Conservation (phyloP, 2,797 vertebrate genomes). For the Parambassis ranga region DNA sequence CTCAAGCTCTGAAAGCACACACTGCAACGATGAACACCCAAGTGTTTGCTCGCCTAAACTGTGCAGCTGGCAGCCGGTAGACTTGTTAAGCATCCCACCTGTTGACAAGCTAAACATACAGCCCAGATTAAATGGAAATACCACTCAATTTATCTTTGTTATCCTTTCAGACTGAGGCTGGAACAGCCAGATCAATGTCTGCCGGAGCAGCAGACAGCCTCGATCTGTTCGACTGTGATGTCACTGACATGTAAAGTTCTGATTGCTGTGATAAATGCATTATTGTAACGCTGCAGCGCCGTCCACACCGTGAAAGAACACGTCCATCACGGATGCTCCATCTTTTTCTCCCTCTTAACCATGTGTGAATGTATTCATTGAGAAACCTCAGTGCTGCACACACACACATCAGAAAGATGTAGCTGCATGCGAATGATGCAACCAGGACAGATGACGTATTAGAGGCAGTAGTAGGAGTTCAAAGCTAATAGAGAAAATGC, state of each 20-base stretch:
- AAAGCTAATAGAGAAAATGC: constrained; percentile 57
- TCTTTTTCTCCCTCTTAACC: no score
- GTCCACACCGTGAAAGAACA: constrained; percentile 35
- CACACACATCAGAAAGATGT: constrained; percentile 1
- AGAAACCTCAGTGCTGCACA: background rate
- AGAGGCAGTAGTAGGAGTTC: constrained; percentile 44
- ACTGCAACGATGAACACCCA: constrained; percentile 8
- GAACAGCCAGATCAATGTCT: constrained; percentile 56
- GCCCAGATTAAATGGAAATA: constrained; percentile 65
- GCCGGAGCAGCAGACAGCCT: constrained; percentile 29
- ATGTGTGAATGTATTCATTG: constrained; percentile 17
- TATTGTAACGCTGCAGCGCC: constrained; percentile 38
- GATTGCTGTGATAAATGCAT: constrained; percentile 60
- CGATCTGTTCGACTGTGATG: constrained; percentile 28
- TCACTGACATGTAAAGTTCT: constrained; percentile 44
- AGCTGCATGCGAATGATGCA: constrained; percentile 52
- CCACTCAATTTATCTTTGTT: constrained; percentile 65
- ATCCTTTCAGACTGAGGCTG: constrained; percentile 46
- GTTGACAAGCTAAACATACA: constrained; percentile 71
- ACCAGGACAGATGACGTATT: constrained; percentile 49
- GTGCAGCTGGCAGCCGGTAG: constrained; percentile 60
- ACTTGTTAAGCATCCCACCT: constrained; percentile 65
- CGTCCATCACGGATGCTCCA: constrained; percentile 16
- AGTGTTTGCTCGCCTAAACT: constrained; percentile 50
- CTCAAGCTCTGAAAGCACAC: constrained; percentile 28